Percentiles rank a stretch among this genome's conserved stretches.
Evolutionary conservation across 2,113 vertebrate species (phyloP).

Genomic region (Tichodroma muraria): DNA sequence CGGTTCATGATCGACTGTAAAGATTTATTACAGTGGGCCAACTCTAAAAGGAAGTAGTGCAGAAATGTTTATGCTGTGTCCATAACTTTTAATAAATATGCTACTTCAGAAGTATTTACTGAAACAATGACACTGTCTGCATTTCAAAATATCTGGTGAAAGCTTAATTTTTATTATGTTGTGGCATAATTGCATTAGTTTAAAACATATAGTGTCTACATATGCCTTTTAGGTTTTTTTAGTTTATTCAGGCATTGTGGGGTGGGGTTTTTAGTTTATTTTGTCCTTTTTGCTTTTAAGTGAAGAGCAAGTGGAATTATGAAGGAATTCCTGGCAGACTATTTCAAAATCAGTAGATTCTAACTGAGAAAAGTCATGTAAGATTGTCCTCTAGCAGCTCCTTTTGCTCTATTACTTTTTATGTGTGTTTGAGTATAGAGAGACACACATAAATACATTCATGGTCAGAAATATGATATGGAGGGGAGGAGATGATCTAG

Average conservation of each 20-base stretch:
- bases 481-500: background rate
- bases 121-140: background rate
- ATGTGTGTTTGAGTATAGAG: background rate
- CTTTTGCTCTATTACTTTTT: background rate
- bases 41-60: background rate
- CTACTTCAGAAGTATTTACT: background rate
- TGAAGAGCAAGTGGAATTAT: background rate
- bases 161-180: background rate
- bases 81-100: background rate
- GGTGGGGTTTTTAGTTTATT: background rate
- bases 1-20: background rate
- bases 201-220: background rate
- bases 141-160: background rate
- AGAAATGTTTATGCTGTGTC: background rate
- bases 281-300: background rate
- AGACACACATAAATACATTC: accelerated
- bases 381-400: background rate
- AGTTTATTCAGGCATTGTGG: background rate
- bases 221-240: background rate
- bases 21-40: background rate
- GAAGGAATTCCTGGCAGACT: background rate
- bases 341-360: background rate
- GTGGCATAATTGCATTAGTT: background rate
- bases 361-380: background rate
- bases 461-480: background rate